phyloP scores from a whole-genome alignment of 2,113 vertebrate species.

The Bufo gargarizans region DNA sequence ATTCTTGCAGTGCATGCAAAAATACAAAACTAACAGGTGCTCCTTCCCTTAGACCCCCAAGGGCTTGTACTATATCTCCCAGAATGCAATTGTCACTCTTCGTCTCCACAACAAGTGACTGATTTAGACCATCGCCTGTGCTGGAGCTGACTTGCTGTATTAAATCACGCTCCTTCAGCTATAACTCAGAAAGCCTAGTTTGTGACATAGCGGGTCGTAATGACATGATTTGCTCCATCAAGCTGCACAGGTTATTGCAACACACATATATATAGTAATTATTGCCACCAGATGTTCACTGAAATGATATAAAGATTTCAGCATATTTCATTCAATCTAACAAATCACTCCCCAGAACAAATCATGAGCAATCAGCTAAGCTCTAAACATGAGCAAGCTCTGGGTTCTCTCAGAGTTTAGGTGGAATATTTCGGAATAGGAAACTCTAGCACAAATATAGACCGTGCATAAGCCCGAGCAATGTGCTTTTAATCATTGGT shows the following conservation, averaged over 20 bases:
- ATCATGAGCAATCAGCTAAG: constrained; percentile 45
- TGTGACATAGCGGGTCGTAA: background rate
- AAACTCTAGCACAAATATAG: background rate
- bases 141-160: background rate
- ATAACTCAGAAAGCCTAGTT: background rate
- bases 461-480: background rate
- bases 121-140: background rate
- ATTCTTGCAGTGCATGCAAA: background rate
- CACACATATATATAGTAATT: constrained; percentile 39
- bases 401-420: background rate
- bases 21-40: background rate
- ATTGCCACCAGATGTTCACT: constrained; percentile 43
- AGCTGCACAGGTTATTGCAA: constrained; percentile 43
- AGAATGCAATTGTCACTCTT: background rate
- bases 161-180: constrained; percentile 1
- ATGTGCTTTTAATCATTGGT: background rate
- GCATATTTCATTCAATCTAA: constrained; percentile 35
- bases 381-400: constrained; percentile 18
- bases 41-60: background rate
- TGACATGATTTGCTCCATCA: constrained; percentile 41
- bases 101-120: background rate
- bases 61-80: background rate
- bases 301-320: constrained; percentile 32
- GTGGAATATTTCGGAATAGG: background rate
- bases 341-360: constrained; percentile 31